These are phyloP conservation scores for Brachyopa scutellaris DNA, from an alignment of 2,888 invertebrate species.

Conservation along the genomic window DNA sequence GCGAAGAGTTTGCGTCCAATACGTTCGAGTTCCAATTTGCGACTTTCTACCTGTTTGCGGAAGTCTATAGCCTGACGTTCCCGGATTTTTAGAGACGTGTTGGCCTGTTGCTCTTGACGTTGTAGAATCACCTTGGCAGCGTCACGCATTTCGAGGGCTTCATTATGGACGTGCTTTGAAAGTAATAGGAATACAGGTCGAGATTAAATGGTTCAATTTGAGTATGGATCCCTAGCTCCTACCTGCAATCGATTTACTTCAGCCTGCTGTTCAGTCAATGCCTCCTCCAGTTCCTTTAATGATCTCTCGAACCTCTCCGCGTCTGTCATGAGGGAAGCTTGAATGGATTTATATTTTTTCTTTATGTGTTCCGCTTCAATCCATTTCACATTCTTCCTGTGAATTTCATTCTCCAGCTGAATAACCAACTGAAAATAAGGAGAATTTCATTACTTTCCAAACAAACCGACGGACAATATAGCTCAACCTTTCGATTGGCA, in stretches of 20 bases:
- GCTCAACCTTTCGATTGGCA: slow-evolving; percentile 87
- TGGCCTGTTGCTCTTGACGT: slow-evolving; percentile 87
- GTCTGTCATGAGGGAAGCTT: slow-evolving; percentile 87
- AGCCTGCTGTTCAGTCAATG: slow-evolving; percentile 86
- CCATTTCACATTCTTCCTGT: slow-evolving; percentile 90
- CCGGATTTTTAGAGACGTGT: slow-evolving; percentile 86
- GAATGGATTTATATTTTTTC: slow-evolving; percentile 89
- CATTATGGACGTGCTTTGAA: slow-evolving; percentile 86
- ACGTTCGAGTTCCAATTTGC: slow-evolving; percentile 88
- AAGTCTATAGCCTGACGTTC: slow-evolving; percentile 86
- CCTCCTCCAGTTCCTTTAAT: slow-evolving; percentile 86
- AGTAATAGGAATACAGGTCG: background rate
- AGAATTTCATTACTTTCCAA: background rate
- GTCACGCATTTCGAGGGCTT: slow-evolving; percentile 88
- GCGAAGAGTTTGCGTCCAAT: slow-evolving; percentile 90
- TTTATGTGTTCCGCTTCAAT: slow-evolving; percentile 91
- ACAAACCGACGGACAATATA: too few species aligned
- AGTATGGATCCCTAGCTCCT: too few species aligned
- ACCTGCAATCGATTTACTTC: slow-evolving; percentile 90
- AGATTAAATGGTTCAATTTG: too few species aligned
- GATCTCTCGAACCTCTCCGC: slow-evolving; percentile 89
- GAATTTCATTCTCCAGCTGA: slow-evolving; percentile 90
- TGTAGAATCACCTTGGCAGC: slow-evolving; percentile 87
- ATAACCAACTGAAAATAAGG: slow-evolving; percentile 83
- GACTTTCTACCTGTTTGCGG: slow-evolving; percentile 87